Percentiles rank a stretch among this genome's conserved stretches.
These are phyloP conservation scores for Anguilla pacifica DNA, from an alignment of 2,797 vertebrate species.

Conservation along the genomic window DNA sequence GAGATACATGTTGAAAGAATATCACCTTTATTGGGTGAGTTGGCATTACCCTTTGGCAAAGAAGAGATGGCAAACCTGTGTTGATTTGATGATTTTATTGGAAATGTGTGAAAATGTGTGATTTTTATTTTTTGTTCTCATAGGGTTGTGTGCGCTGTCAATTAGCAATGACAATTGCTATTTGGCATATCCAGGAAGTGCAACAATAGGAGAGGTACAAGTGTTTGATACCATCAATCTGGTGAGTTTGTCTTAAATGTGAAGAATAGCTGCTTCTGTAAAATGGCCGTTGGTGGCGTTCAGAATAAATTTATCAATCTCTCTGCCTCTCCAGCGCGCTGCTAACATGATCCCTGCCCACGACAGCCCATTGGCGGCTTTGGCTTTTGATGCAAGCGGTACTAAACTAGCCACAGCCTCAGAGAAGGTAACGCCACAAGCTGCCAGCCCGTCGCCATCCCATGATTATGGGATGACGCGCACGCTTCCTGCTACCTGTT, in stretches of 20 bases:
- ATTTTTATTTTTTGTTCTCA: background rate
- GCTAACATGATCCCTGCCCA: conserved; percentile 99
- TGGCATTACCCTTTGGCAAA: background rate
- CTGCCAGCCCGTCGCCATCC: background rate
- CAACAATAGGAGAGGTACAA: conserved; percentile 96
- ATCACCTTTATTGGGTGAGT: background rate
- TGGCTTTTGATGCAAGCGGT: conserved; percentile 94
- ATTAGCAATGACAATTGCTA: conserved; percentile 99
- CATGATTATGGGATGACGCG: background rate
- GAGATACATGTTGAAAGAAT: background rate
- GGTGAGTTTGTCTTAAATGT: conserved; percentile 70
- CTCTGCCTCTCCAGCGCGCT: conserved; percentile 79
- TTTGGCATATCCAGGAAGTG: conserved; percentile 94
- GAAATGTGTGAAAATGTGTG: background rate
- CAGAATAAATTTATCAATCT: background rate
- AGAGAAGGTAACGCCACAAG: conserved; percentile 82
- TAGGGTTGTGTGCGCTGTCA: conserved; percentile 92
- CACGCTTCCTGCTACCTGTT: background rate
- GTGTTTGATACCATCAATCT: conserved; percentile 98
- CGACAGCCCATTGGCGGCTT: conserved; percentile 93
- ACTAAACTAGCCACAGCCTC: conserved; percentile 96
- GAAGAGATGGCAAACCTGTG: background rate
- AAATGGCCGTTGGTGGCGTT: conserved; percentile 6
- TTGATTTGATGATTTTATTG: background rate
- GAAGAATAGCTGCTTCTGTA: background rate